Base-by-base conservation (phyloP, 2,888 invertebrate species). In the Monochamus alternatus region DNA sequence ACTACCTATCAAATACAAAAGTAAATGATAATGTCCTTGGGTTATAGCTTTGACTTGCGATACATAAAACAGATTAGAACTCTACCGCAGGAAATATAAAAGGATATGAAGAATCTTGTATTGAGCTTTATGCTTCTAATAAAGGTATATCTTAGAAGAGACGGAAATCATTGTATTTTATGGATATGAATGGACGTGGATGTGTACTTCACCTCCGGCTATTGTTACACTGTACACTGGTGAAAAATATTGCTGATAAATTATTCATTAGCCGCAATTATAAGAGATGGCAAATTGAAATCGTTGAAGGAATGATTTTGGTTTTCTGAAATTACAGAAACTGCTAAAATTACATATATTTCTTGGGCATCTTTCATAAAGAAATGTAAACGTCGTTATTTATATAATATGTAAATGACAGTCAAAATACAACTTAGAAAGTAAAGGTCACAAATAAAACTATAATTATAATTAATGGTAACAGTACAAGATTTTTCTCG, bases 191-290 rank as follows among this genome's bases (percentile, higher is more conserved):
- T 55, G 55, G 14, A 55, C 52, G 60, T 62, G 69, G 32, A 62
- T 71, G 44, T 68, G 38, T 52, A 44, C 62, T 71, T 12, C 52
- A 71, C 71, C 71, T 71, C 71, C 71, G 71, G 71, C 52, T 63
- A 71, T 71, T 71, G 71, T 71, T 71, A 52, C 22, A 14, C 32
- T 10, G 22, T 52, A 8, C 43, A 47, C 60, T 60, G 31, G 12
- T 31, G 47, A n/a, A 47, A 22, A 59, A 59, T 60, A 30, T 4
- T 30, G 44, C 31, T 69, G 30, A 69, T 69, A 69, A 44, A 69
- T 69, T 69, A 60, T 69, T 60, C 69, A 69, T 69, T 60, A 60
- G 12, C n/a, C 47, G 60, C 47, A 62, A 69, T 60, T 47, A 60
- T n/a, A 12, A 12, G 44, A 44, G 14, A 47, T 3, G 12, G 12